Conservation (phyloP, 1,140 invertebrate species). For the Rhagoletis pomonella region DNA sequence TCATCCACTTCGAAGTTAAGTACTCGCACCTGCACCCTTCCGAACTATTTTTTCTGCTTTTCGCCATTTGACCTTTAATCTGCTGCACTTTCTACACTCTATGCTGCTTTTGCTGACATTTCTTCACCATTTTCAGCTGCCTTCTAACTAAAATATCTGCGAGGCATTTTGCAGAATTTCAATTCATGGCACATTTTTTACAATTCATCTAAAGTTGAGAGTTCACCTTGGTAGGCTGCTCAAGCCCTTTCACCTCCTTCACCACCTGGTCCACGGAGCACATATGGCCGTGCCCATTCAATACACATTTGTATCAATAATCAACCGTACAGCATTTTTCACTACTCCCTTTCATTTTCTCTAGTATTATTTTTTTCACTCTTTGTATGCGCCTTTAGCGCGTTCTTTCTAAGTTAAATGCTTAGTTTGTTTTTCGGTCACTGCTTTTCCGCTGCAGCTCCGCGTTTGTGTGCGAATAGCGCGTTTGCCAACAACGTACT, state of each 20-base stretch:
- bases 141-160: neutral
- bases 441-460: neutral
- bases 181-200: too few relatives aligned
- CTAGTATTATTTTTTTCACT: neutral
- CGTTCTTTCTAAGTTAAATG: neutral
- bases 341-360: neutral
- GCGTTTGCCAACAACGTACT: slow-evolving; percentile 35
- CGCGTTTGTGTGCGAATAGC: slow-evolving; percentile 42
- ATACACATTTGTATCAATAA: neutral
- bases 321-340: neutral
- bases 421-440: neutral
- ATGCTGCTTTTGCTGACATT: neutral
- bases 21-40: neutral
- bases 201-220: too few relatives aligned
- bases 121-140: neutral
- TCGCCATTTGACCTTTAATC: neutral
- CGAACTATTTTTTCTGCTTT: neutral
- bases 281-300: slow-evolving; percentile 5
- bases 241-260: neutral
- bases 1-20: neutral
- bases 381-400: neutral
- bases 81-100: neutral
- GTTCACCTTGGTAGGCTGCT: too few relatives aligned
- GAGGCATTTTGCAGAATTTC: too few relatives aligned
- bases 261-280: neutral